phyloP scores from a whole-genome alignment of 2,888 invertebrate genomes.

The Kryphioiulus occultus region DNA sequence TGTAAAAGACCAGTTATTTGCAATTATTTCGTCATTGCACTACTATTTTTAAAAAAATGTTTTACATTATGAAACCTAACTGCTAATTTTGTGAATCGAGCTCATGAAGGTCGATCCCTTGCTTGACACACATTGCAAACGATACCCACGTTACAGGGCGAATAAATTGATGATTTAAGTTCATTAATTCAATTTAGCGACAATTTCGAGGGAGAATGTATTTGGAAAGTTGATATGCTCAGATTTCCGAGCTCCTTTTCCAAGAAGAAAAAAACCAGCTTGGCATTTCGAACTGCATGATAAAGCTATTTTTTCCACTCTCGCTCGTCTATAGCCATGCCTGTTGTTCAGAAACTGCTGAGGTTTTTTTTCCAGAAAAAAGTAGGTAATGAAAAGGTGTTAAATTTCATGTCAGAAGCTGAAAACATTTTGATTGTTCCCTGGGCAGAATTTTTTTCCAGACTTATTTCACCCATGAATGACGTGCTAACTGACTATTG shows the following conservation, averaged over 20 bases:
- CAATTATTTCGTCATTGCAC: no score
- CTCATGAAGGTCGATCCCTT: not conserved
- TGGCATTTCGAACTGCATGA: constrained; percentile 2
- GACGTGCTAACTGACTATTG: constrained; percentile 23
- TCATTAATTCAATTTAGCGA: not conserved
- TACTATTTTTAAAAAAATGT: no score
- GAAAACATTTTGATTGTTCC: not conserved
- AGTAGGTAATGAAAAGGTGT: constrained; percentile 7
- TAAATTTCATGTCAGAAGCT: constrained; percentile 23
- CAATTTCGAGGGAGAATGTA: not conserved
- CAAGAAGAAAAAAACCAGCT: not conserved
- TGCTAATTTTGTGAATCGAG: not conserved
- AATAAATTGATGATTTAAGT: not conserved
- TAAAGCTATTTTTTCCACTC: constrained; percentile 23
- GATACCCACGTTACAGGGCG: not conserved
- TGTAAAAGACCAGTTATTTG: no score
- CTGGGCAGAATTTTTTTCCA: not conserved
- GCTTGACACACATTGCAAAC: not conserved
- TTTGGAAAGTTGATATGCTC: not conserved
- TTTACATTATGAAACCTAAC: no score
- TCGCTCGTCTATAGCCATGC: not conserved
- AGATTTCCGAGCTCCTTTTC: not conserved
- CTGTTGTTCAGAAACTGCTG: constrained; percentile 12
- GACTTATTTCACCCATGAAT: constrained; percentile 23
- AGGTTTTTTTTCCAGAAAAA: constrained; percentile 7